Conservation (phyloP, 2,888 invertebrate species). For the Ernsta delagoae region DNA sequence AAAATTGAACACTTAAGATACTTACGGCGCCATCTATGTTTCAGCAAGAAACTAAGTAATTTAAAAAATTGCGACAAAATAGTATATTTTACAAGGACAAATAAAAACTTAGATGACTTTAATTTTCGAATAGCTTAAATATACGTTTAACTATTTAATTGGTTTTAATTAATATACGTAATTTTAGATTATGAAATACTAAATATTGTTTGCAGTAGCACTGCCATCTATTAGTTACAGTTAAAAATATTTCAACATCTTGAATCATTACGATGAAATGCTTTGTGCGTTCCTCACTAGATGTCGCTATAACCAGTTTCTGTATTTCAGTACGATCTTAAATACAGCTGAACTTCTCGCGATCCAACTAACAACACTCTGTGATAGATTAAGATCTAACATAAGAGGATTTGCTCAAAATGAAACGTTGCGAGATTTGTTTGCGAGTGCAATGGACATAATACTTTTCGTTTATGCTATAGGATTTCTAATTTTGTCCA, state of each 20-base stretch:
- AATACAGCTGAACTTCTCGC: slow-evolving; percentile 52
- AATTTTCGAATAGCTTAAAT: no score
- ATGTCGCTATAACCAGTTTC: slow-evolving; percentile 37
- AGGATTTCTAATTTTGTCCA: slow-evolving; percentile 65
- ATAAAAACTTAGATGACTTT: no score
- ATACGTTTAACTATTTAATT: no score
- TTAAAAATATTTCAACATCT: background rate
- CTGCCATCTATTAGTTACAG: slow-evolving; percentile 6
- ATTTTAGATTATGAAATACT: no score
- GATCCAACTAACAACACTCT: slow-evolving; percentile 47
- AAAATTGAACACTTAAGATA: background rate
- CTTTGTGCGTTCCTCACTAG: slow-evolving; percentile 25
- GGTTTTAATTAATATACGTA: no score
- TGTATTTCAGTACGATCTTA: slow-evolving; percentile 53
- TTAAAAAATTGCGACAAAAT: no score
- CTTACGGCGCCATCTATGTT: slow-evolving; percentile 10
- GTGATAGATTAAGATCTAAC: slow-evolving; percentile 45
- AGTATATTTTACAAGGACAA: no score
- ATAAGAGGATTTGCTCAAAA: slow-evolving; percentile 52
- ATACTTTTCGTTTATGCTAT: slow-evolving; percentile 66
- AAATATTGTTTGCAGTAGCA: background rate
- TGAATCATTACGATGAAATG: background rate
- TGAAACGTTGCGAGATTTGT: slow-evolving; percentile 56
- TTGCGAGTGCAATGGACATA: slow-evolving; percentile 64
- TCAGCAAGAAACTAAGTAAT: no score